phyloP scores from a whole-genome alignment of 1,140 invertebrate species.

The Orchestia grillus region DNA sequence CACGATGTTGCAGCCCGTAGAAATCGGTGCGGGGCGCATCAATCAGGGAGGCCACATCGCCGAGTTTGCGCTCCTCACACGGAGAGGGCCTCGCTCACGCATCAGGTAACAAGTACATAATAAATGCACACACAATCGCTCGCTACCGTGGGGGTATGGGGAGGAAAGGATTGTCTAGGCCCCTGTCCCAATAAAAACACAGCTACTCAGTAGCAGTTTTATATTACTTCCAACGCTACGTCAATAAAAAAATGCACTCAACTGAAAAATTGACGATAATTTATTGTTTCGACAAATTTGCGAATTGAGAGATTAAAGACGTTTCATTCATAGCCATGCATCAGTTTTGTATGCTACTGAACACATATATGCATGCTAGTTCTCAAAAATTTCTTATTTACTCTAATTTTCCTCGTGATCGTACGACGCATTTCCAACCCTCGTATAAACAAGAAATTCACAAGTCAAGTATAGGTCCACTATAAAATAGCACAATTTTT shows the following conservation, averaged over 20 bases:
- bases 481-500: neutral
- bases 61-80: neutral
- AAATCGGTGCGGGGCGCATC: neutral
- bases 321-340: no score
- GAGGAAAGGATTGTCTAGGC: neutral
- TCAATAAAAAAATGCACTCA: no score
- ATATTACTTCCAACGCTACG: no score
- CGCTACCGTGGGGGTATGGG: no score
- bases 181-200: neutral
- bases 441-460: neutral
- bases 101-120: neutral
- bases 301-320: no score
- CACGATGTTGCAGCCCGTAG: no score
- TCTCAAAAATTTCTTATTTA: no score
- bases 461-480: neutral
- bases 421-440: neutral
- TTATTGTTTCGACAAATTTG: no score
- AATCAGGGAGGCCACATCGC: neutral
- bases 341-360: no score
- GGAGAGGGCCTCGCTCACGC: neutral
- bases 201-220: neutral
- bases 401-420: no score
- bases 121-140: neutral
- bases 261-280: no score
- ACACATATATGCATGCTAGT: no score